A percentile compares a stretch with the other conserved stretches of the same genome.
Evolutionary conservation across 2,113 vertebrate species (phyloP).

Genomic region (Nestor notabilis): DNA sequence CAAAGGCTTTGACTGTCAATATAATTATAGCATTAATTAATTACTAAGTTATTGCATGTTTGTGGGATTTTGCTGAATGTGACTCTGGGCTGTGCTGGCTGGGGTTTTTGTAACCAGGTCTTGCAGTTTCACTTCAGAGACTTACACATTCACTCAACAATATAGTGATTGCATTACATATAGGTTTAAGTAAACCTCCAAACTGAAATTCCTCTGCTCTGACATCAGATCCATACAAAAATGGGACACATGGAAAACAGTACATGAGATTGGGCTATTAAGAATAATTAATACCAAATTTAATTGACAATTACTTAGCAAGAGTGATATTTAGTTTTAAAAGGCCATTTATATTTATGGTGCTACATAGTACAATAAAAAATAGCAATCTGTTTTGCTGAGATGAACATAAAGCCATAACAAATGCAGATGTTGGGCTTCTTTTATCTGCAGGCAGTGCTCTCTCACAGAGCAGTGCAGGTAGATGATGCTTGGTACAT

Average conservation of each 20-base stretch:
- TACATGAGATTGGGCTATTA: background rate
- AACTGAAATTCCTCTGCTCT: background rate
- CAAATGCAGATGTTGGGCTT: background rate
- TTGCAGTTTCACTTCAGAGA: background rate
- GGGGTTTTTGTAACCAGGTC: background rate
- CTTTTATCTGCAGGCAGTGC: background rate
- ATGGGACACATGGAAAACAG: background rate
- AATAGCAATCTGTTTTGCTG: slow-evolving; percentile 2
- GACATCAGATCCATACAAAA: background rate
- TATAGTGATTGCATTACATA: background rate
- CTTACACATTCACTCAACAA: background rate
- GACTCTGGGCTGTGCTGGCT: background rate
- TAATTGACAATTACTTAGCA: slow-evolving; percentile 48
- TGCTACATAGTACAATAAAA: slow-evolving; percentile 25
- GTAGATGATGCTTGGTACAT: background rate
- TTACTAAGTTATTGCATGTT: background rate
- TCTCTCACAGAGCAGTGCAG: background rate
- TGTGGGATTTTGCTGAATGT: background rate
- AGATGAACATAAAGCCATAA: background rate
- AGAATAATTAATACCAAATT: slow-evolving; percentile 47
- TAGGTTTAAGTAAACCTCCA: background rate
- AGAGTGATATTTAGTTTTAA: slow-evolving; percentile 35
- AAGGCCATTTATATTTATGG: slow-evolving; percentile 14
- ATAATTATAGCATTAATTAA: background rate
- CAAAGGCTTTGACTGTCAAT: background rate